Conservation (phyloP, 2,888 invertebrate genomes). For the Heliconius charithonia region DNA sequence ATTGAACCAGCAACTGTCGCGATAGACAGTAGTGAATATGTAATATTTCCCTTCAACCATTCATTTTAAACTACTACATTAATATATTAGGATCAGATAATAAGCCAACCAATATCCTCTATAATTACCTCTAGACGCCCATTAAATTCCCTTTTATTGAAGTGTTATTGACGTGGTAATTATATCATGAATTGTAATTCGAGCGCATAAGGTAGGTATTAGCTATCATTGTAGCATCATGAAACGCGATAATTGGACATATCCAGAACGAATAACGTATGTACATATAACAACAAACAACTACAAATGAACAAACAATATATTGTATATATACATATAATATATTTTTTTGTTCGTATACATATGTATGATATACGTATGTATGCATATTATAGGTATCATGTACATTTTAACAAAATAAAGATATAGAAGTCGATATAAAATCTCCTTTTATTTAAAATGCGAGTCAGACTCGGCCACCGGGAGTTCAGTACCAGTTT, state of each 20-base stretch:
- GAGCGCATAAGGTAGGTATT: conserved; percentile 30
- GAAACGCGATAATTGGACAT: conserved; percentile 38
- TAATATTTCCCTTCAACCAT: not conserved
- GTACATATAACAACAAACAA: not conserved
- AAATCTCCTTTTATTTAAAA: too few species aligned
- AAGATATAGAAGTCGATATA: too few species aligned
- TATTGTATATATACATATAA: too few species aligned
- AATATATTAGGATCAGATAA: not conserved
- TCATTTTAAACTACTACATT: conserved; percentile 20
- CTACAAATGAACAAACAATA: too few species aligned
- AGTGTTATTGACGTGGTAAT: conserved; percentile 37
- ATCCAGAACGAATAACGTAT: conserved; percentile 36
- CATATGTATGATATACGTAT: too few species aligned
- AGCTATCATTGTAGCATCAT: conserved; percentile 45
- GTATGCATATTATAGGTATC: too few species aligned
- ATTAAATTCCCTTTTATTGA: conserved; percentile 38
- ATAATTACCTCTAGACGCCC: conserved; percentile 13
- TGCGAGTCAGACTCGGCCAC: too few species aligned
- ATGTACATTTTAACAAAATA: too few species aligned
- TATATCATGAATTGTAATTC: conserved; percentile 39
- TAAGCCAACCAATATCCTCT: conserved; percentile 23
- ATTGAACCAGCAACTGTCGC: too few species aligned
- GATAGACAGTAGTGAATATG: too few species aligned
- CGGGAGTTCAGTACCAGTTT: too few species aligned
- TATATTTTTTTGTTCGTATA: too few species aligned